Percentiles rank a stretch among this genome's conserved stretches.
Conservation (phyloP, 2,888 invertebrate genomes). For the Orthonychiurus folsomi region DNA sequence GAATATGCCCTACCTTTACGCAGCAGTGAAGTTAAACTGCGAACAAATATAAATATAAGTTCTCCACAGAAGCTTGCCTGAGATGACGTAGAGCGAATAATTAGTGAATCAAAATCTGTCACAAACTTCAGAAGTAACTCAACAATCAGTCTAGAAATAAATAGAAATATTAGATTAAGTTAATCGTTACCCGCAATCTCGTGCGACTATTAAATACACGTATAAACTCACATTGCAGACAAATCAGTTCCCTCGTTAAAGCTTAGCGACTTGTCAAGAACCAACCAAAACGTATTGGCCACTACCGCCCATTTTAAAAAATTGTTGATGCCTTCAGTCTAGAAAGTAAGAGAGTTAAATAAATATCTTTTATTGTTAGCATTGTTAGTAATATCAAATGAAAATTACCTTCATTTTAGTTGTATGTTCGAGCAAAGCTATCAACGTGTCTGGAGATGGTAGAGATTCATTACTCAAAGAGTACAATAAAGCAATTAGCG, state of each 20-base stretch:
- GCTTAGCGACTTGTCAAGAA: not conserved
- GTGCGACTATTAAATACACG: not conserved
- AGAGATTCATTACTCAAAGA: constrained; percentile 22
- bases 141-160: constrained; percentile 3
- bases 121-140: not conserved
- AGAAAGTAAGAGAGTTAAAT: not conserved
- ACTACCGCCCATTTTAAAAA: not conserved
- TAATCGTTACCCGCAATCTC: not conserved
- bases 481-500: constrained; percentile 25
- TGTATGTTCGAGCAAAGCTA: constrained; percentile 11
- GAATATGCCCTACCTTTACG: constrained; percentile 7
- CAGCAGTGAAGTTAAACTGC: not conserved
- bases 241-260: not conserved
- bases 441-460: constrained; percentile 24
- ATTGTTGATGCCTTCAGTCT: not conserved
- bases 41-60: not conserved
- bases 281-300: constrained; percentile 7
- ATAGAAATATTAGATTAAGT: constrained; percentile 1
- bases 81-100: not conserved
- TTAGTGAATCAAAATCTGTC: too few relatives aligned
- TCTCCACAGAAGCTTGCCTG: not conserved
- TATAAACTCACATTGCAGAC: not conserved
- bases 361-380: not conserved
- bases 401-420: constrained; percentile 6
- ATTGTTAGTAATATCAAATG: not conserved